Evolutionary conservation across 2,113 vertebrate species (phyloP), one percentile per base, ranked within the genome.

Genomic region (Taxidea taxus): DNA sequence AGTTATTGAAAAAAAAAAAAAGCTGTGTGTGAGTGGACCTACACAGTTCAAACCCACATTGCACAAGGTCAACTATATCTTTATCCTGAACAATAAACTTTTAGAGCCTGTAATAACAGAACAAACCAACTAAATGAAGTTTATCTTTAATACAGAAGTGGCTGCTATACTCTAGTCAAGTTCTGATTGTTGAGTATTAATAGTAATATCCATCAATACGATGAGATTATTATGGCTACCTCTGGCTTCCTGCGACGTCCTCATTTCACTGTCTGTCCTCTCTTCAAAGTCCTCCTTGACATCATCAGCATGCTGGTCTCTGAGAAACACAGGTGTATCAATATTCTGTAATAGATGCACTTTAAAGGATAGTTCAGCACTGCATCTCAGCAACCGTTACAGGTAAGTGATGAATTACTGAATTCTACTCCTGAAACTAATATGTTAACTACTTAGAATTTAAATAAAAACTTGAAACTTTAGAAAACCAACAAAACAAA

Each of bases 191-290:
- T 77, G 39, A 90, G 34, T 54, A 72, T 42, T 81, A 77, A 49
- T 2, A 27, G 34, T 70, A 75, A 77, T 11, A 87, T 3, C 44
- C 44, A 94, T 0, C 5, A 91, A 89, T 27, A 93, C 80, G 8
- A 1, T 47, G 94, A 56, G 31, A 91, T 23, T 72, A 62, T 3
- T 13, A 90, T 42, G 89, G 82, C 80, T 99, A 99, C 99, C 99
- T 99, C 98, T 99, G 95, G 98, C 95, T 98, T 99, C 99, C 23
- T 97, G 98, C 91, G 99, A 95, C 44, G 98, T 95, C 13, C 98
- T 98, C 87, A 97, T 96, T 90, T 99, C 99, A 72, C 97, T 99
- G 97, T 99, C 98, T 86, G 90, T 95, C 81, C 98, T 98, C 77
- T 98, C 98, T 96, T 98, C 98, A 93, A 87, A 90, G 5, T 98